phyloP scores from a whole-genome alignment of 2,113 vertebrate genomes.

The Atrichornis clamosus region DNA sequence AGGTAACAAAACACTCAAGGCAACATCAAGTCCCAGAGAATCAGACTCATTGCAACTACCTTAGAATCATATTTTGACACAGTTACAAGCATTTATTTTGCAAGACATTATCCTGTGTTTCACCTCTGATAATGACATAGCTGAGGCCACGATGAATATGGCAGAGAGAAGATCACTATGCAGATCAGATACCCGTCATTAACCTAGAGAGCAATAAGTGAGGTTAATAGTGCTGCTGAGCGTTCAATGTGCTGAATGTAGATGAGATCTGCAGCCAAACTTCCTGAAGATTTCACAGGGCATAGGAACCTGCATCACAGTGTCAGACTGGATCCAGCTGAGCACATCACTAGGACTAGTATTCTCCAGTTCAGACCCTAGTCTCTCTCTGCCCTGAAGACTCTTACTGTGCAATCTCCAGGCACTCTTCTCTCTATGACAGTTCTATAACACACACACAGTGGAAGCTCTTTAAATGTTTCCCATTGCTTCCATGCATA shows the following conservation, averaged over 20 bases:
- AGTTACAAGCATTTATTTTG: neutral
- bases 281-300: accelerated
- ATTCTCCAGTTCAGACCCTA: neutral
- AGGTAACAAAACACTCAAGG: neutral
- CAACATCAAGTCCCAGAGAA: neutral
- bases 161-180: neutral
- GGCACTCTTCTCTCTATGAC: accelerated
- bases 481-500: neutral
- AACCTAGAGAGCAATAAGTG: neutral
- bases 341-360: neutral
- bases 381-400: neutral
- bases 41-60: neutral
- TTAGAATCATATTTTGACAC: neutral
- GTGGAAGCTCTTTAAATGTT: neutral
- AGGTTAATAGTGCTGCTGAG: neutral
- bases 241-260: neutral
- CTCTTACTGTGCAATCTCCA: neutral
- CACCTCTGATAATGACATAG: neutral
- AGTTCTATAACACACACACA: neutral
- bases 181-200: constrained; percentile 2
- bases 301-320: neutral
- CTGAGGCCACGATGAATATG: neutral
- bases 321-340: neutral
- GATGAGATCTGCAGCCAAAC: neutral
- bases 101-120: neutral